Conservation (phyloP, 2,888 invertebrate species). For the Tenodera sinensis region DNA sequence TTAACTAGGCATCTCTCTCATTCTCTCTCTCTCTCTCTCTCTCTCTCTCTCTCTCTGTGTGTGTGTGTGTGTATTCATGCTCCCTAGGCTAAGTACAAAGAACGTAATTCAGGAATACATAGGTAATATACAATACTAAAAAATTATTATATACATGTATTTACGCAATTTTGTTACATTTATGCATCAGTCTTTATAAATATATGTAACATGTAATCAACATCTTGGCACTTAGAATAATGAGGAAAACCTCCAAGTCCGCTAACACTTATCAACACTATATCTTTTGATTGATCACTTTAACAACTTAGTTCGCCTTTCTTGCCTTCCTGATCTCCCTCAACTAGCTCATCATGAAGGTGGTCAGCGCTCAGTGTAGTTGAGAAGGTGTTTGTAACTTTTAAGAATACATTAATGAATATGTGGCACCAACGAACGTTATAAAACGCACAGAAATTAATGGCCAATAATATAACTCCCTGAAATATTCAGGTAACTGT, state of each 20-base stretch:
- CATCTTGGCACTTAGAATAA: background rate
- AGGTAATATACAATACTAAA: too few species aligned
- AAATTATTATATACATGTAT: background rate
- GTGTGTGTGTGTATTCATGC: too few species aligned
- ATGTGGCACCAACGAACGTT: background rate
- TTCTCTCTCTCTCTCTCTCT: too few species aligned
- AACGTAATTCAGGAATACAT: too few species aligned
- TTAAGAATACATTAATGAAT: background rate
- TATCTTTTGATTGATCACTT: too few species aligned
- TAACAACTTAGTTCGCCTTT: too few species aligned
- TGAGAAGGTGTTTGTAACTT: background rate
- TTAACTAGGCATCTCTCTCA: too few species aligned
- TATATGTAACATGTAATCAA: background rate
- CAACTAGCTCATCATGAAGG: too few species aligned
- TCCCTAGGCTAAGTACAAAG: too few species aligned
- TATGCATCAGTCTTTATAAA: background rate
- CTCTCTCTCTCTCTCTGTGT: too few species aligned
- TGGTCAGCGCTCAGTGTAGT: too few species aligned
- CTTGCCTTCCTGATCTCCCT: too few species aligned
- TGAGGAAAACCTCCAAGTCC: background rate
- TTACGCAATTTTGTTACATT: background rate
- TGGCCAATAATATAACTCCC: background rate
- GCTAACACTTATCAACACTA: background rate
- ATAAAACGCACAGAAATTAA: background rate
- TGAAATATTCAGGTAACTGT: background rate